These are phyloP conservation scores for Blastobasis lacticolella DNA, from an alignment of 2,888 invertebrate species.

Conservation along the genomic window DNA sequence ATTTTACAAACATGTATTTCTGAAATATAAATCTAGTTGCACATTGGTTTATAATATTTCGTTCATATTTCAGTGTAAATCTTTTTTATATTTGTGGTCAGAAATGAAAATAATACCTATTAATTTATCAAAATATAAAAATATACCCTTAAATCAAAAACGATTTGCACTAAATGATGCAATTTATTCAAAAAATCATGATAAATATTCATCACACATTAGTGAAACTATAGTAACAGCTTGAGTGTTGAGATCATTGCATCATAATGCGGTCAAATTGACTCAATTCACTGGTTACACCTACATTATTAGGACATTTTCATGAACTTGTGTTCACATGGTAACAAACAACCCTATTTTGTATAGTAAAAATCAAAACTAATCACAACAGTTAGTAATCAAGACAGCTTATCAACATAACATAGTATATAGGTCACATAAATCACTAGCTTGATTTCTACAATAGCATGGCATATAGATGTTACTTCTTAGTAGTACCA, in stretches of 20 bases:
- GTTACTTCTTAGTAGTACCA: slow-evolving; percentile 8
- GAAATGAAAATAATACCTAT: no score
- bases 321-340: neutral
- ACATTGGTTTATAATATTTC: no score
- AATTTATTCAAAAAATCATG: slow-evolving; percentile 32
- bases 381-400: no score
- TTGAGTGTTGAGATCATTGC: slow-evolving; percentile 65
- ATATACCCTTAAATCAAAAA: slow-evolving; percentile 36
- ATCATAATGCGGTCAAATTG: slow-evolving; percentile 48
- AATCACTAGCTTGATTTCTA: no score
- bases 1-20: no score
- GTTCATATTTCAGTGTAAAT: no score
- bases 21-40: no score
- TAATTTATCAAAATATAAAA: neutral
- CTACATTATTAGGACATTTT: slow-evolving; percentile 21
- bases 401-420: no score
- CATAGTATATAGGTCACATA: no score
- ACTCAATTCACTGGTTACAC: slow-evolving; percentile 58
- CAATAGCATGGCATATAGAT: neutral
- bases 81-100: no score
- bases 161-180: slow-evolving; percentile 29
- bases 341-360: no score
- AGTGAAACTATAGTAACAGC: slow-evolving; percentile 36
- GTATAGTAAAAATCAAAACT: no score
- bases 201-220: slow-evolving; percentile 23